Base-by-base conservation (phyloP, 2,797 vertebrate genomes). In the Kryptopterus vitreolus region DNA sequence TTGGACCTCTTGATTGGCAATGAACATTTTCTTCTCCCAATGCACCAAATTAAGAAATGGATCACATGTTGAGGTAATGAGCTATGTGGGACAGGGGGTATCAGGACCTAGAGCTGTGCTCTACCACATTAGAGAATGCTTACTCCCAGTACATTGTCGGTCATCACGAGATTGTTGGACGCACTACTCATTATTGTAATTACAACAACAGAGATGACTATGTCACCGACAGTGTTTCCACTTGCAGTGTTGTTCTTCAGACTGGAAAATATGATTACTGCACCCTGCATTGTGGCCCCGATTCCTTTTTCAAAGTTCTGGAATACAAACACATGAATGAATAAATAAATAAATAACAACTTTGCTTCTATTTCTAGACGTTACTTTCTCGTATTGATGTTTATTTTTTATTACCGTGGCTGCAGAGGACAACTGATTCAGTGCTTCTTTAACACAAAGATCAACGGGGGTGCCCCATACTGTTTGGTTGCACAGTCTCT, bases 231-330 rank as follows among this genome's bases (percentile, higher is more conserved):
- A 1, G 1, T 16, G 4, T 2, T 63, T 0, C 5, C 0, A 3
- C 11, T 16, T 3, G 18, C 3, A 0, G 90, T 88, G 70, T 0
- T 87, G 62, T 93, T 92, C 20, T 61, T 86, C 61, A 95, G 87
- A 22, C 52, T 70, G 24, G 38, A 4, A 83, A 95, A 95, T 77
- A 95, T 92, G 1, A 0, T 0, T 12, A 7, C 0, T 16, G 93
- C 92, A 4, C 43, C 63, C 0, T 83, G 16, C 5, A 74, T 26
- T 1, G 90, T 89, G 4, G 92, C 88, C 2, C 91, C 92, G 0
- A 90, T 79, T 81, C 94, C 94, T 70, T 77, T 82, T 24, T 55
- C 2, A 72, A 93, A 92, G 26, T 31, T 59, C 94, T 95, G 83
- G 83, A 52, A 63, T 16, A 68, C 6, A 43, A 43, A 38, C 6